Conservation (phyloP, 2,888 invertebrate species). For the Stictocephala bisonia region DNA sequence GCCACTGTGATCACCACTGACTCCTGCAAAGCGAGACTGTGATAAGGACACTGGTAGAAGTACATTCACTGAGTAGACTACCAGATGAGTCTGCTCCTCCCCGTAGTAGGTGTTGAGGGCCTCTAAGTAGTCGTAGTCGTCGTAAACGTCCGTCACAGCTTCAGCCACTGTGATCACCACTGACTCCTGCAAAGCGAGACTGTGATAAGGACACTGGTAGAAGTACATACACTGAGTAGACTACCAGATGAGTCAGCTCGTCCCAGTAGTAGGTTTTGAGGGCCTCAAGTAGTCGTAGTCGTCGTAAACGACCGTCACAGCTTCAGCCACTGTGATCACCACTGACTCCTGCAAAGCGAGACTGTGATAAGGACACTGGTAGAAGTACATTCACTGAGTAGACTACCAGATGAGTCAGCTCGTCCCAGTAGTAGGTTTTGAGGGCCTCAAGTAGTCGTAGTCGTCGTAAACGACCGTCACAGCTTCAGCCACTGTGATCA, state of each 20-base stretch:
- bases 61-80: conserved; percentile 70
- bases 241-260: background rate
- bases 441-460: conserved; percentile 5
- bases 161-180: no score
- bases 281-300: conserved; percentile 5
- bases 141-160: conserved; percentile 57
- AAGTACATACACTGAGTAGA: background rate
- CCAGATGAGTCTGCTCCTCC: conserved; percentile 70
- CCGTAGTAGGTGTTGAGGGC: conserved; percentile 67
- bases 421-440: background rate
- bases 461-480: no score
- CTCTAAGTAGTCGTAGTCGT: conserved; percentile 67
- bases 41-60: conserved; percentile 70
- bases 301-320: no score
- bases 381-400: background rate
- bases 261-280: conserved; percentile 3
- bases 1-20: background rate
- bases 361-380: background rate
- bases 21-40: conserved; percentile 56
- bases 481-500: background rate
- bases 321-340: background rate
- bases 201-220: background rate
- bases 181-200: conserved; percentile 38
- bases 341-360: background rate
- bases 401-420: background rate